These are phyloP conservation scores for Coleophora deauratella DNA, from an alignment of 2,888 invertebrate species.

Conservation along the genomic window DNA sequence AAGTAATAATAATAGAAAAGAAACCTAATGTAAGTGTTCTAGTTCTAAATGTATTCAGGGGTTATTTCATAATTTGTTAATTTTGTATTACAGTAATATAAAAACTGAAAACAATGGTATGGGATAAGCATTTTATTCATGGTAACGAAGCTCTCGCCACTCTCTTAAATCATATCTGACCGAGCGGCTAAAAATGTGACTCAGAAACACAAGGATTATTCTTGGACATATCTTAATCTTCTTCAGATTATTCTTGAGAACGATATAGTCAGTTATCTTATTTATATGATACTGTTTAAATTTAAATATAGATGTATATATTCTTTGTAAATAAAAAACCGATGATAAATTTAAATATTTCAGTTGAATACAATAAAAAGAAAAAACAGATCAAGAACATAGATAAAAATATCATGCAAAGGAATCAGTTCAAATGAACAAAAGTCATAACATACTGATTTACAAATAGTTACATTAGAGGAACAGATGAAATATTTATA, in stretches of 20 bases:
- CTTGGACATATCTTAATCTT: conserved; percentile 31
- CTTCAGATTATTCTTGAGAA: conserved; percentile 10
- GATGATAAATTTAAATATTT: too few relatives aligned
- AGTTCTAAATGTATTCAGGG: too few relatives aligned
- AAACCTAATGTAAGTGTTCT: too few relatives aligned
- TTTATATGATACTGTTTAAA: neutral
- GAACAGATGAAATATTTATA: conserved; percentile 3
- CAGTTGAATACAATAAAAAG: too few relatives aligned
- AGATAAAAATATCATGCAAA: neutral
- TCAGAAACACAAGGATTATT: conserved; percentile 43
- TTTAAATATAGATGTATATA: neutral
- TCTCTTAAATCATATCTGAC: conserved; percentile 68
- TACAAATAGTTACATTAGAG: neutral
- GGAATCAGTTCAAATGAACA: conserved; percentile 1
- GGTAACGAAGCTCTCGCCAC: conserved; percentile 62
- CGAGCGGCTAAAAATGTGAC: conserved; percentile 59
- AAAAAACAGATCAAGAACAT: too few relatives aligned
- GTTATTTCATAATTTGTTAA: too few relatives aligned
- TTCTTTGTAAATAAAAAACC: too few relatives aligned
- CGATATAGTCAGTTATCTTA: conserved; percentile 1
- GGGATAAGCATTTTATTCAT: conserved; percentile 54
- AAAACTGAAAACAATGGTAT: conserved; percentile 23
- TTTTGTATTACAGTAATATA: too few relatives aligned
- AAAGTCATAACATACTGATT: neutral
- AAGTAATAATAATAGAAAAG: too few relatives aligned